Evolutionary conservation across 2,113 vertebrate species (phyloP).

Genomic region (Pseudorasbora parva): DNA sequence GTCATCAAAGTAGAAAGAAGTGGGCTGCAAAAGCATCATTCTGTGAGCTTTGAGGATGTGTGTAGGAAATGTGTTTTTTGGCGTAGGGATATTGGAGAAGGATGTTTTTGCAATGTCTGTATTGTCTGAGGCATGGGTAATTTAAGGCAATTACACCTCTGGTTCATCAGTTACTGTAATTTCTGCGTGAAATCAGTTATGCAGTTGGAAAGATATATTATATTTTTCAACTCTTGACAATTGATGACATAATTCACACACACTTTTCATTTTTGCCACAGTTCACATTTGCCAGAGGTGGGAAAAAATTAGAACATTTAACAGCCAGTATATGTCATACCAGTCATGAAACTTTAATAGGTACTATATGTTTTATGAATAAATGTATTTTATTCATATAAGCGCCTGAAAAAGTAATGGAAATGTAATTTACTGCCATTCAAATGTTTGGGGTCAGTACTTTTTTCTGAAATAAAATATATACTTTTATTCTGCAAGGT

Average conservation of each 20-base stretch:
- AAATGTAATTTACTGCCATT: background rate
- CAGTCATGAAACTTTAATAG: background rate
- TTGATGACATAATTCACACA: background rate
- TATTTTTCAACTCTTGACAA: background rate
- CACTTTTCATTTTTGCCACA: background rate
- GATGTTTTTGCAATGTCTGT: slow-evolving; percentile 20
- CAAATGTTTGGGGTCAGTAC: background rate
- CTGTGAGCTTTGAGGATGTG: slow-evolving; percentile 3
- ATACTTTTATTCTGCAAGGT: background rate
- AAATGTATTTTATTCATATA: background rate
- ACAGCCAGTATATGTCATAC: too few relatives aligned
- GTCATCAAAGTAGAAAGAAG: slow-evolving; percentile 8
- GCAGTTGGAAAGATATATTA: background rate
- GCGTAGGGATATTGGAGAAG: slow-evolving; percentile 12
- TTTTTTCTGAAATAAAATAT: background rate
- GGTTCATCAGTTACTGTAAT: background rate
- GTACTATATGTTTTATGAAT: background rate
- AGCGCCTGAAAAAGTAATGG: background rate
- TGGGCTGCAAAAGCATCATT: background rate
- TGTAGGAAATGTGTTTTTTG: slow-evolving; percentile 23
- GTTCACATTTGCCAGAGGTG: background rate
- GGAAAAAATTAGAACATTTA: background rate
- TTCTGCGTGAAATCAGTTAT: background rate
- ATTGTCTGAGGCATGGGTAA: slow-evolving; percentile 6
- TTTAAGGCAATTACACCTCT: background rate